These are phyloP conservation scores for Amphimallon solstitiale DNA, from an alignment of 2,888 invertebrate species.

Conservation along the genomic window DNA sequence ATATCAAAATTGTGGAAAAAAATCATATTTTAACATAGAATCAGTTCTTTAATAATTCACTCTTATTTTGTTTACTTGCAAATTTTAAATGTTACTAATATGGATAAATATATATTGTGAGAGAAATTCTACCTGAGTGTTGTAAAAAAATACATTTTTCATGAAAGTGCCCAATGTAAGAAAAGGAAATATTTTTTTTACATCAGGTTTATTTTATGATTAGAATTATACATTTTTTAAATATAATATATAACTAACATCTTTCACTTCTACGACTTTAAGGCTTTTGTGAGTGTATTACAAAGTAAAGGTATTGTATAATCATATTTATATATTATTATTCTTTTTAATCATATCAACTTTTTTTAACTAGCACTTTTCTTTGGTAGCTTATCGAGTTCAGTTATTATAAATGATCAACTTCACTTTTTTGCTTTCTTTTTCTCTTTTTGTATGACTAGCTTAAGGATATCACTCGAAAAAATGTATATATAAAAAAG, in stretches of 20 bases:
- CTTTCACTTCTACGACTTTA: slow-evolving; percentile 29
- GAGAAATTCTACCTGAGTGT: slow-evolving; percentile 53
- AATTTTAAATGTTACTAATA: slow-evolving; percentile 7
- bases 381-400: slow-evolving; percentile 48
- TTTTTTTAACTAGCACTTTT: slow-evolving; percentile 44
- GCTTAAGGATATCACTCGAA: slow-evolving; percentile 53
- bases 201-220: slow-evolving; percentile 22
- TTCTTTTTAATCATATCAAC: not conserved
- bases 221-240: slow-evolving; percentile 29
- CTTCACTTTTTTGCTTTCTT: slow-evolving; percentile 28
- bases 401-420: slow-evolving; percentile 20
- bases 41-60: slow-evolving; percentile 43
- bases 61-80: not conserved
- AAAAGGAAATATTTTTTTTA: slow-evolving; percentile 22
- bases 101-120: slow-evolving; percentile 25
- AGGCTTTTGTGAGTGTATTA: slow-evolving; percentile 33
- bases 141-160: slow-evolving; percentile 51
- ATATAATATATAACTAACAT: slow-evolving; percentile 26
- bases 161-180: not conserved
- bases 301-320: slow-evolving; percentile 44
- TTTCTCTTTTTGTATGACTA: slow-evolving; percentile 50
- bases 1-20: slow-evolving; percentile 29
- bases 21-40: slow-evolving; percentile 32
- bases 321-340: slow-evolving; percentile 37
- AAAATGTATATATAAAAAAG: slow-evolving; percentile 29